These are phyloP conservation scores for Dromiciops gliroides DNA, from an alignment of 2,113 vertebrate species.

Conservation along the genomic window DNA sequence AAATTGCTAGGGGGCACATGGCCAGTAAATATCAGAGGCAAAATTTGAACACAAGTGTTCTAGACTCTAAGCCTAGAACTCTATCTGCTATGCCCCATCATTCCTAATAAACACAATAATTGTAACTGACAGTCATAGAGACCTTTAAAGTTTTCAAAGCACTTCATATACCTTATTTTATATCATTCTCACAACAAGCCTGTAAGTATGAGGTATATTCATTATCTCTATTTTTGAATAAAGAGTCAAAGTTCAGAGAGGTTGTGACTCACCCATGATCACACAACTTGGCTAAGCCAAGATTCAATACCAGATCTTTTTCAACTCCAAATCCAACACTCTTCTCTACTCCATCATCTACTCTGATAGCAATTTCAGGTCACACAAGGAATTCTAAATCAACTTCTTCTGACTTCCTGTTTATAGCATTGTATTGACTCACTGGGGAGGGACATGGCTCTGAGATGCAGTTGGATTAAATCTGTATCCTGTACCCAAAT, in stretches of 20 bases:
- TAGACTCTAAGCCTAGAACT: neutral
- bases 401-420: constrained; percentile 4
- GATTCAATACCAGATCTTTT: neutral
- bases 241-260: neutral
- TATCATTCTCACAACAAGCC: neutral
- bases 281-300: neutral
- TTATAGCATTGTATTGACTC: neutral
- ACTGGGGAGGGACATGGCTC: constrained; percentile 1
- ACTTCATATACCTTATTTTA: neutral
- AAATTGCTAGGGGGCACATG: neutral
- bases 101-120: neutral
- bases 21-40: neutral
- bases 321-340: neutral
- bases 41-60: neutral
- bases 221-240: neutral
- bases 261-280: neutral
- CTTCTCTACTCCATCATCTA: neutral
- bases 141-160: neutral
- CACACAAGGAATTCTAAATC: neutral
- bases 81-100: neutral
- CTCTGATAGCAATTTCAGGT: neutral
- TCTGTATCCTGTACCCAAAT: constrained; percentile 19
- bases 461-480: constrained; percentile 21
- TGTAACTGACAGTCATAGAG: neutral
- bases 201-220: neutral